Base-by-base conservation (phyloP, 2,113 vertebrate genomes). In the Rhea pennata region DNA sequence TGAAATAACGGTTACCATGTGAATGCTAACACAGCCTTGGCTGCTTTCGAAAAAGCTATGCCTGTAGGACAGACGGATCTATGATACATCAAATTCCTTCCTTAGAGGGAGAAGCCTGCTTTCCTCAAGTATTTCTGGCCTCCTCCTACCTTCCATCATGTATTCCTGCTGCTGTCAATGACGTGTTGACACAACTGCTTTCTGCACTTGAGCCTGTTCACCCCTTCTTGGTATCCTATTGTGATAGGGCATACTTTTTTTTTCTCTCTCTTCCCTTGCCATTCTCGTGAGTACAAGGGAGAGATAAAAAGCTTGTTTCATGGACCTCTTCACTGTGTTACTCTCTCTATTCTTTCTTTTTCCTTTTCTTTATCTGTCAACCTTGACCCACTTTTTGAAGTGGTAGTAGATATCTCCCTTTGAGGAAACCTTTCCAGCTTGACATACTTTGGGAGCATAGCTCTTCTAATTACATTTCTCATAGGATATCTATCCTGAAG, bases 401-500 rank as follows among this genome's bases (percentile, higher is more conserved):
- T 44, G 26, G 8, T 74, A 51, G 54, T 39, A 92, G 74, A 64
- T 85, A 6, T 23, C 12, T 87, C 23, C 27, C 11, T 80, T 70
- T 71, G 64, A 93, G 91, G 51, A 74, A 92, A 80, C 56, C 67
- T 91, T 86, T 91, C 46, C 48, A 71, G 56, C 70, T 27, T 74
- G 67, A 53, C 53, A 59, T 44, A 54, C 42, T 91, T 54, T 92
- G 22, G 1, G 26, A 91, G 61, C 88, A 88, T 58, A 94, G 65
- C 76, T 70, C 70, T 95, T 65, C 83, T 96, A 81, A 97, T 95
- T 93, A 48, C 24, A 54, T 74, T 96, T 88, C 90, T 94, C 86
- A 73, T 61, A 92, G 88, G 85, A 93, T 72, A 92, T 92, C 85
- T 48, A 24, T 54, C 91, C 93, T 93, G 91, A 77, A 93, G 84